Conservation (phyloP, 2,888 invertebrate species). For the Limnephilus lunatus region DNA sequence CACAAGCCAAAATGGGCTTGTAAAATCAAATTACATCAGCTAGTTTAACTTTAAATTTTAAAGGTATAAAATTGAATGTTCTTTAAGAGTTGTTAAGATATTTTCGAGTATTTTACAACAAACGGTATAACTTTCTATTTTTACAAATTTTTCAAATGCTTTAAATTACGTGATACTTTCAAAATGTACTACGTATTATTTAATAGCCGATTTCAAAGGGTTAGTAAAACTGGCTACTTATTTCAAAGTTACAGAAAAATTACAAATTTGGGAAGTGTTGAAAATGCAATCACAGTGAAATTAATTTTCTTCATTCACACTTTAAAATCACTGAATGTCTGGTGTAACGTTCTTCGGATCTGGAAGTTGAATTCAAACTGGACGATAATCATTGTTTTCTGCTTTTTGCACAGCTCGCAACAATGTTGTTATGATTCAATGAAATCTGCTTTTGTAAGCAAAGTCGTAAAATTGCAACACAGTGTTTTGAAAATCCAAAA, state of each 20-base stretch:
- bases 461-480: not conserved
- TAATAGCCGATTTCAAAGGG: too few relatives aligned
- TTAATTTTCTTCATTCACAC: not conserved
- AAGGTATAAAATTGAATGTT: not conserved
- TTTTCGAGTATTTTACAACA: too few relatives aligned
- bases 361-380: not conserved
- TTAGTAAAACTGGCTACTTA: not conserved
- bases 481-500: not conserved
- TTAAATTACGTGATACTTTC: too few relatives aligned
- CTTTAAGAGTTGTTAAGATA: too few relatives aligned
- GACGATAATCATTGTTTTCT: not conserved
- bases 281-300: not conserved
- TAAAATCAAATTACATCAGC: too few relatives aligned
- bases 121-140: too few relatives aligned
- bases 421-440: not conserved
- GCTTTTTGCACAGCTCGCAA: not conserved
- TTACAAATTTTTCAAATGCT: too few relatives aligned
- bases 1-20: not conserved
- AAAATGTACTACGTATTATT: too few relatives aligned
- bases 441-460: not conserved
- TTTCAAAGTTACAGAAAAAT: not conserved
- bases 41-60: not conserved
- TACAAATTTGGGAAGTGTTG: not conserved
- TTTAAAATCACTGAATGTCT: not conserved
- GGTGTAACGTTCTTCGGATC: not conserved